A percentile compares a stretch with the other conserved stretches of the same genome.
Evolutionary conservation across 1,140 invertebrate species (phyloP).

Genomic region (Zelostemma sp.): DNA sequence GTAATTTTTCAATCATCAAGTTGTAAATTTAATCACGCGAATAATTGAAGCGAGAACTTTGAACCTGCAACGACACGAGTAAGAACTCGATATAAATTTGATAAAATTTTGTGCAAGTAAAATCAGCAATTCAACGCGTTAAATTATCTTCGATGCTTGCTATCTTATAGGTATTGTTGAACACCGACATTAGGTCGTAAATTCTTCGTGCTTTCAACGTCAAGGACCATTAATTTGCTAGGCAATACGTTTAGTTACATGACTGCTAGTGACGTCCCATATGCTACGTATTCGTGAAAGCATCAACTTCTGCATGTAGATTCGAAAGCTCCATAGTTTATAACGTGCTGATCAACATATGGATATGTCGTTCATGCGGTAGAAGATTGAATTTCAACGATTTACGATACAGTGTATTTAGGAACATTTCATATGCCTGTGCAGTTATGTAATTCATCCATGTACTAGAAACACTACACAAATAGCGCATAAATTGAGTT

Average conservation of each 20-base stretch:
- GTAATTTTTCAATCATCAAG: neutral
- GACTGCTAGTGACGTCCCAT: slow-evolving; percentile 33
- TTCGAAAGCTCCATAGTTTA: slow-evolving; percentile 39
- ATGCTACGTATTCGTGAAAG: slow-evolving; percentile 34
- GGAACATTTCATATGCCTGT: too few species aligned
- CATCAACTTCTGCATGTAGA: slow-evolving; percentile 38
- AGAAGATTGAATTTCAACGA: slow-evolving; percentile 28
- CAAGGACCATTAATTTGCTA: slow-evolving; percentile 48
- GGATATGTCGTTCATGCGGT: slow-evolving; percentile 24
- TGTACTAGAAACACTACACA: neutral
- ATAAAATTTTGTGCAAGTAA: neutral
- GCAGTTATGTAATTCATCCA: too few species aligned
- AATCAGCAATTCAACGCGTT: slow-evolving; percentile 25
- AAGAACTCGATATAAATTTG: too few species aligned
- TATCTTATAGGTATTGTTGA: slow-evolving; percentile 38
- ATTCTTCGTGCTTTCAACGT: slow-evolving; percentile 46
- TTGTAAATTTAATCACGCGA: neutral
- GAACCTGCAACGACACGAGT: too few species aligned
- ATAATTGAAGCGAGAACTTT: too few species aligned
- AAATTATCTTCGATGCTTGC: slow-evolving; percentile 32
- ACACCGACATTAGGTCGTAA: slow-evolving; percentile 41
- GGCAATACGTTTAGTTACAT: slow-evolving; percentile 42
- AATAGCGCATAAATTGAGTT: neutral
- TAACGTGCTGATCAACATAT: slow-evolving; percentile 24
- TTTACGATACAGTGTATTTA: neutral